A percentile compares a stretch with the other conserved stretches of the same genome.
phyloP scores from a whole-genome alignment of 23 tunicate genomes.

The Halocynthia aurantium region DNA sequence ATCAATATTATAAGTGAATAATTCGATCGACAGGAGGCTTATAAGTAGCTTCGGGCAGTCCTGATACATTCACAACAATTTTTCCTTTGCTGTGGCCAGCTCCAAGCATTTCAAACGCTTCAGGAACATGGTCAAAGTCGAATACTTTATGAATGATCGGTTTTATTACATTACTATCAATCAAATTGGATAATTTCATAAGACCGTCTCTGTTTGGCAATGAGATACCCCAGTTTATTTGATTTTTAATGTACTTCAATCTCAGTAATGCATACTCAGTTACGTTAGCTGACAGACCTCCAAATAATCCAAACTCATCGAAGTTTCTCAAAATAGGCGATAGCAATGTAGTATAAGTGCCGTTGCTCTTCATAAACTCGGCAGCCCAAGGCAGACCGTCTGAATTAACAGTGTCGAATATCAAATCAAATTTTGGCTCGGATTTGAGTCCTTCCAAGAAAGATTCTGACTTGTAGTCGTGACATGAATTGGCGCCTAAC shows the following conservation, averaged over 20 bases:
- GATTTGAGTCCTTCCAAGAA: constrained; percentile 25
- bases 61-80: constrained; percentile 78
- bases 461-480: constrained; percentile 51
- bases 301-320: constrained; percentile 39
- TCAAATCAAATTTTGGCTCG: constrained; percentile 25
- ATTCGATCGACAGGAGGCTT: constrained; percentile 65
- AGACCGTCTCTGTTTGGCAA: constrained; percentile 47
- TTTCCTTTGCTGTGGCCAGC: constrained; percentile 71
- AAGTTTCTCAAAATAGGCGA: constrained; percentile 42
- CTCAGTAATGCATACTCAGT: constrained; percentile 2
- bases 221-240: constrained; percentile 59
- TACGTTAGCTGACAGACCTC: constrained; percentile 29
- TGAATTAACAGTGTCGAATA: constrained; percentile 76
- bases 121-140: constrained; percentile 54
- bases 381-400: constrained; percentile 51
- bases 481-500: constrained; percentile 54
- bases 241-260: not conserved
- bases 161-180: constrained; percentile 59
- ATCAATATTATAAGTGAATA: constrained; percentile 47
- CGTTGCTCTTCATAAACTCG: constrained; percentile 18
- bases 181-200: constrained; percentile 51
- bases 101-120: constrained; percentile 45
- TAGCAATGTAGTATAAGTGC: constrained; percentile 44
- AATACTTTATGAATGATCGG: constrained; percentile 59
- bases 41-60: constrained; percentile 60